A percentile compares a stretch with the other conserved stretches of the same genome.
phyloP scores from a whole-genome alignment of 1,140 invertebrate genomes.

The Lordiphosa mommai region DNA sequence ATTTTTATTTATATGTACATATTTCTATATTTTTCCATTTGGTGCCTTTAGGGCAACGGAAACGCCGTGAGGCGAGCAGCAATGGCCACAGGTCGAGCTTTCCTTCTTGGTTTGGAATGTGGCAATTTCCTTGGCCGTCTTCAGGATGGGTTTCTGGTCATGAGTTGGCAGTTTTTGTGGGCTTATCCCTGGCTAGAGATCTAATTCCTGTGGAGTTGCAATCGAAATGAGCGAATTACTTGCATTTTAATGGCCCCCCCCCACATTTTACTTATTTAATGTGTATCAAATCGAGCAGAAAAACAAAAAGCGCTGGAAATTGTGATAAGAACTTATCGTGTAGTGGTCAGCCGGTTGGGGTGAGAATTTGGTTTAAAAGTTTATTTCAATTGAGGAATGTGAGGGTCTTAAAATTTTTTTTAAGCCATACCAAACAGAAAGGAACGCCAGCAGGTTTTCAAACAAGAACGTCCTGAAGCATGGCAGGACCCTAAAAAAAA shows the following conservation, averaged over 20 bases:
- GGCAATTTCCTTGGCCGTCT: slow-evolving; percentile 68
- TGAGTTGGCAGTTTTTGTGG: slow-evolving; percentile 55
- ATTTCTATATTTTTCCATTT: slow-evolving; percentile 50
- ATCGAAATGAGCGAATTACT: slow-evolving; percentile 51
- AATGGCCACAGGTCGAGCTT: slow-evolving; percentile 63
- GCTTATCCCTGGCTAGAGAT: slow-evolving; percentile 45
- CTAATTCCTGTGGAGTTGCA: slow-evolving; percentile 25
- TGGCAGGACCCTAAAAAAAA: too few relatives aligned
- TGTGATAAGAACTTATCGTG: slow-evolving; percentile 7
- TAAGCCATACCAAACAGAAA: too few relatives aligned
- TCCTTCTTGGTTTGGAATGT: slow-evolving; percentile 47
- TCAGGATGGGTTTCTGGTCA: slow-evolving; percentile 42
- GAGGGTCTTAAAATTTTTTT: too few relatives aligned
- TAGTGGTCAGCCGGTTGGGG: neutral
- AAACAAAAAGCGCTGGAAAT: slow-evolving; percentile 15
- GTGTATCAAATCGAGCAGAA: slow-evolving; percentile 75
- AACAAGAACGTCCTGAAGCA: too few relatives aligned
- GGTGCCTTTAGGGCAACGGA: slow-evolving; percentile 27
- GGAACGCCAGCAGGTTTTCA: too few relatives aligned
- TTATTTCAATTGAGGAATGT: neutral
- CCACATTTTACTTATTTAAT: slow-evolving; percentile 41
- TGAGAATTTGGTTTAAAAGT: neutral
- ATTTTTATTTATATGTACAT: slow-evolving; percentile 50
- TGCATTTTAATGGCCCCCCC: slow-evolving; percentile 49
- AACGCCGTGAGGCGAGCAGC: slow-evolving; percentile 36